Evolutionary conservation across 2,888 invertebrate species (phyloP).

Genomic region (Allophyes oxyacanthae): DNA sequence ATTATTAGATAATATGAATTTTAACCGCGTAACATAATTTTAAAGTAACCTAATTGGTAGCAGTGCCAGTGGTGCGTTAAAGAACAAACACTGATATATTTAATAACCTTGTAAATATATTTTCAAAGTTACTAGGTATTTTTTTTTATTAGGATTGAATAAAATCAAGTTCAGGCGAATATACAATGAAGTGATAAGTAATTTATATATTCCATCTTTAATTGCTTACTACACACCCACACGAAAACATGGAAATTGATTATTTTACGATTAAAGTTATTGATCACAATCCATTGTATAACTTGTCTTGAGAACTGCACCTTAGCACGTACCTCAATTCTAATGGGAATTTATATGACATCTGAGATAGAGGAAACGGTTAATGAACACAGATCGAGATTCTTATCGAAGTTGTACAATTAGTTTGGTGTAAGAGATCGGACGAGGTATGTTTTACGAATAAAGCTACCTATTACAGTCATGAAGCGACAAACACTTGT

Average conservation of each 20-base stretch:
- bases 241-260: neutral
- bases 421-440: slow-evolving; percentile 11
- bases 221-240: too few relatives aligned
- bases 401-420: slow-evolving; percentile 25
- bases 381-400: slow-evolving; percentile 27
- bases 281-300: neutral
- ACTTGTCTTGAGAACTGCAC: slow-evolving; percentile 14
- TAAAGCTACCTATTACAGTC: neutral
- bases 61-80: slow-evolving; percentile 20
- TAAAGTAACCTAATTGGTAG: slow-evolving; percentile 8
- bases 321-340: slow-evolving; percentile 34
- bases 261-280: slow-evolving; percentile 4
- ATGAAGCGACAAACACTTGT: too few relatives aligned
- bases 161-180: too few relatives aligned
- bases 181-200: too few relatives aligned
- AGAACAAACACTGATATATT: slow-evolving; percentile 3
- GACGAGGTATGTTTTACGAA: slow-evolving; percentile 4
- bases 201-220: too few relatives aligned
- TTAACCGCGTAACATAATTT: neutral
- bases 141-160: neutral
- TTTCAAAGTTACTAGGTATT: slow-evolving; percentile 39
- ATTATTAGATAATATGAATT: slow-evolving; percentile 9
- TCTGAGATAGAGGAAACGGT: slow-evolving; percentile 28
- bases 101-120: slow-evolving; percentile 26
- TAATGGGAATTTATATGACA: slow-evolving; percentile 46